Evolutionary conservation across 2,797 vertebrate genomes (phyloP), one percentile per base, ranked within the genome.

Genomic region (Gallinago solitaria): DNA sequence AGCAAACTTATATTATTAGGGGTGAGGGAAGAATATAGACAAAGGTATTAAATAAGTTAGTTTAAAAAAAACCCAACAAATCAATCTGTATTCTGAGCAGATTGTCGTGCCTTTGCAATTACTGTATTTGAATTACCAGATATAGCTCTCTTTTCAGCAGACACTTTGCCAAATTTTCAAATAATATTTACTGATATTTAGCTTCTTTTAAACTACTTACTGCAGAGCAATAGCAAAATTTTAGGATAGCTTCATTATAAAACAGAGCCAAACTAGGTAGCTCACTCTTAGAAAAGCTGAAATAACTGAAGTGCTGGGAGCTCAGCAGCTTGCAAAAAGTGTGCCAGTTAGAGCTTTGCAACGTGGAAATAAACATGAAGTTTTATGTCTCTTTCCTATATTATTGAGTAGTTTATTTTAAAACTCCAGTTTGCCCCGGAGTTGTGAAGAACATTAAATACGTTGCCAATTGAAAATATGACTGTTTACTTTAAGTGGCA

Each of bases 311-410:
- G 57, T 16, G 35, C 37, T 18, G 35, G 32, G 41, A 90, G 30
- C 41, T 57, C 75, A 82, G 83, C 45, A 69, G 37, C 64, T 77
- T 77, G 64, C 78, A 77, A 74, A 70, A 93, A 71, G n/a, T 5
- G 5, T 59, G 56, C 48, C 64, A 47, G 70, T 77, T 83, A 91
- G 74, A 89, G 47, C 37, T 93, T 79, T 50, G 75, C 60, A 93
- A 45, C 9, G 5, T n/a, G 60, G 61, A 61, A 73, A 92, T 24
- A 73, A 70, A 60, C 30, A 4, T 35, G 33, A 64, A 90, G 51
- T 77, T 95, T 95, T 90, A 82, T 61, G 56, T 79, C 30, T 60
- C 86, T 95, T 93, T 89, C 50, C 83, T 90, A 23, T 65, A 74
- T 41, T 89, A 75, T 25, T 43, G 59, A 84, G 60, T 27, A 90